Base-by-base conservation (phyloP, 2,113 vertebrate species). In the Lepisosteus oculatus region DNA sequence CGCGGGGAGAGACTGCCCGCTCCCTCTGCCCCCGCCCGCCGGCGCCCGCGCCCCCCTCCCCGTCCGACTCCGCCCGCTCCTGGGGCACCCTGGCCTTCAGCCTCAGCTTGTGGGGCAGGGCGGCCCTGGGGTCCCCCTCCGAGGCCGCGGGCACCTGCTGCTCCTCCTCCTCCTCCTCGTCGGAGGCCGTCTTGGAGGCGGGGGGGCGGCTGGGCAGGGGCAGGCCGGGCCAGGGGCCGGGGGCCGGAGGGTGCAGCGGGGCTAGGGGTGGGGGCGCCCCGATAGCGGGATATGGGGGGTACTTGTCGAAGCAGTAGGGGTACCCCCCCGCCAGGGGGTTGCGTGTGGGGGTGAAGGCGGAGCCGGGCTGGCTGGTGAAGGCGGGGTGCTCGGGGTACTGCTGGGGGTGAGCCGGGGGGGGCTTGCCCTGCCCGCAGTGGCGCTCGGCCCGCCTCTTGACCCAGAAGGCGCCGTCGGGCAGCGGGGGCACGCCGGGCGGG, bases 101-200 rank as follows among this genome's bases (percentile, higher is more conserved):
- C 51, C 85, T 81, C 64, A 93, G 83, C 79, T 94, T 95, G 73
- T 89, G 88, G 1, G 92, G 92, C 61, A 91, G 80, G 0, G 88
- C 86, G 2, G 86, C 63, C 73, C 74, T 77, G 0, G 14, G 4
- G 1, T 66, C 56, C 0, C 45, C 73, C 29, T 78, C 75, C 0
- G 68, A 43, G 3, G 77, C 70, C 17, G 87, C 83, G 2, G 88
- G 85, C 2, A 88, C 84, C 80, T 82, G 81, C 29, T 92, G 87
- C 76, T 90, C 82, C 0, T 86, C 86, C 0, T 93, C 89, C n/a
- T n/a, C n/a, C n/a, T n/a, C n/a, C 74, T 92, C 85, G 12, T 88
- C 92, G 0, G 80, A 86, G 15, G 47, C n/a, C 15, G 9, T 66
- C 83, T 80, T 77, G 0, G 77, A 69, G 43, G 3, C 0, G 29